A percentile compares a stretch with the other conserved stretches of the same genome.
phyloP scores from a whole-genome alignment of 2,797 vertebrate species.

The Neolamprologus multifasciatus region DNA sequence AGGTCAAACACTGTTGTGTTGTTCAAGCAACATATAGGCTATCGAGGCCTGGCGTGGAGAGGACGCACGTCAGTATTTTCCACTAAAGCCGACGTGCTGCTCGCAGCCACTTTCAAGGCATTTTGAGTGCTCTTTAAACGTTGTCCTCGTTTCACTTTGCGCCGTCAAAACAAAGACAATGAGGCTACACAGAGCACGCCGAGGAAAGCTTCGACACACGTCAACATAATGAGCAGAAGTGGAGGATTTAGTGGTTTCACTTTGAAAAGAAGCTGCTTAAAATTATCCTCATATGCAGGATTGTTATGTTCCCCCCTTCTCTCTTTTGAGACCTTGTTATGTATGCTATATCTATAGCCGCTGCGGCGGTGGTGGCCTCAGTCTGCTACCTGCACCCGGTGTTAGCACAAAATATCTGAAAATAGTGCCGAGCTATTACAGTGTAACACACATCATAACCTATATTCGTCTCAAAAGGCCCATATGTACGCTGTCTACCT shows the following conservation, averaged over 20 bases:
- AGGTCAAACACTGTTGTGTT: conserved; percentile 57
- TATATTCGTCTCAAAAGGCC: background rate
- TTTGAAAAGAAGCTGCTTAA: background rate
- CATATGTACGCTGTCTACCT: background rate
- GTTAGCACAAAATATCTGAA: conserved; percentile 18
- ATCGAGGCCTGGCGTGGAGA: background rate
- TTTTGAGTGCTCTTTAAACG: conserved; percentile 1
- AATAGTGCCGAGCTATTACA: background rate
- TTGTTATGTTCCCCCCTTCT: background rate
- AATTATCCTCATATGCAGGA: background rate
- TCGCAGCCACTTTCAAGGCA: background rate
- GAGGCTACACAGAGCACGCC: conserved; percentile 37
- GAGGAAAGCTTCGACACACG: conserved; percentile 9
- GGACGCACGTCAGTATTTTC: background rate
- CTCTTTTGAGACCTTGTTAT: background rate
- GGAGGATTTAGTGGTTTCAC: background rate
- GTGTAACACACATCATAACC: background rate
- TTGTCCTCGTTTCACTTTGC: conserved; percentile 32
- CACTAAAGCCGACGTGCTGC: background rate
- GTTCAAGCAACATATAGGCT: background rate
- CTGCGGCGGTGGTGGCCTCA: conserved; percentile 41
- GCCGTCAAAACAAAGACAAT: conserved; percentile 72
- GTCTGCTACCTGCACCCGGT: conserved; percentile 32
- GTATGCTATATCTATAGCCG: conserved; percentile 36
- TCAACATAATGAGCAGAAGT: background rate